Evolutionary conservation across 2,113 vertebrate species (phyloP), one percentile per base, ranked within the genome.

Genomic region (Hyaena hyaena): DNA sequence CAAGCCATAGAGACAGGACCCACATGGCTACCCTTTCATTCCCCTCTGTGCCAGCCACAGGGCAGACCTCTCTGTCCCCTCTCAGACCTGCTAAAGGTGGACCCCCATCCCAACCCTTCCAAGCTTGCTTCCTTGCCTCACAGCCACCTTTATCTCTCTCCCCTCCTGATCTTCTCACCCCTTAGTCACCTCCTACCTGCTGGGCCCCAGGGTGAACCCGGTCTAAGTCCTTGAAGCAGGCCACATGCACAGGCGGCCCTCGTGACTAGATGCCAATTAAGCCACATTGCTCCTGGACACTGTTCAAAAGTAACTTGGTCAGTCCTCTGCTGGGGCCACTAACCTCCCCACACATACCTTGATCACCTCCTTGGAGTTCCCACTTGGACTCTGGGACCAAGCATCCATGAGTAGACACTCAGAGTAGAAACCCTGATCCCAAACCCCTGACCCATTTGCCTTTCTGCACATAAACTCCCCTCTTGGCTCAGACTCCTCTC

Each of bases 251-350:
- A 39, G 14, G 19, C 53, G 26, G 53, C 31, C 35, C 21, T 7
- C 0, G 26, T 79, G 73, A 76, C 48, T 2, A 0, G 14, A 65
- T 3, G 31, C 26, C 31, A 5, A 33, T 21, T 58, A 71, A 84
- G 21, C n/a, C 31, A 45, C 0, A 1, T 23, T 9, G 24, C 24
- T 11, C 24, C 23, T n/a, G 35, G 53, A 14, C 7, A 0, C 14
- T 33, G 33, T 33, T 82, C 86, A 61, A 19, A 15, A 63, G 87
- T 45, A 55, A 88, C n/a, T 35, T 7, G 1, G 43, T 21, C 17
- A 7, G n/a, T 39, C n/a, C 69, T 88, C 35, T 61, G 63, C 10
- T 39, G 45, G 53, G 45, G 76, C 15, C 3, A 9, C 58, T 23
- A 3, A 85, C 43, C 50, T 90, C 74, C 33, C 35, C 33, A 7